phyloP scores from a whole-genome alignment of 2,797 vertebrate species.

The Takifugu ocellatus region DNA sequence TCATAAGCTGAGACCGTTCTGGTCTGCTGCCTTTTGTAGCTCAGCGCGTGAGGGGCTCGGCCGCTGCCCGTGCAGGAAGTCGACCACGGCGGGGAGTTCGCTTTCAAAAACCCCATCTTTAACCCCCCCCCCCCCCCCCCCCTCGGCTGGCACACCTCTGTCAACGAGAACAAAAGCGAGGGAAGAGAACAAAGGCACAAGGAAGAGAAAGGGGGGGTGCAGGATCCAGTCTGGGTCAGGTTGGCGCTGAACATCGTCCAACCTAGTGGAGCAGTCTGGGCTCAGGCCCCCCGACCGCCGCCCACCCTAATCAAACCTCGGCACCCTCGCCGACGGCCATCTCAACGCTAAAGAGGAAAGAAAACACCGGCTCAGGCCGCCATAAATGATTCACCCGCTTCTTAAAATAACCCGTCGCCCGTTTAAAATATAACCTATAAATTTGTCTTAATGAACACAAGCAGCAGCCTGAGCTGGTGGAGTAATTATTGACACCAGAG shows the following conservation, averaged over 20 bases:
- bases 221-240: conserved; percentile 46
- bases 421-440: conserved; percentile 48
- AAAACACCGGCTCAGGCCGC: conserved; percentile 19
- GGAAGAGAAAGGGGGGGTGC: conserved; percentile 9
- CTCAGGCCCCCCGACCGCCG: conserved; percentile 28
- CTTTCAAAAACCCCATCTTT: conserved; percentile 46
- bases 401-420: conserved; percentile 59
- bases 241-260: conserved; percentile 45
- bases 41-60: conserved; percentile 29
- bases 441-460: conserved; percentile 54
- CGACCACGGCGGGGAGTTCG: conserved; percentile 52
- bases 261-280: conserved; percentile 46
- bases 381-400: conserved; percentile 62
- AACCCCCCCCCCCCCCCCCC: conserved; percentile 25
- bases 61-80: conserved; percentile 59
- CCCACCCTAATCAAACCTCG: conserved; percentile 14
- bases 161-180: conserved; percentile 18
- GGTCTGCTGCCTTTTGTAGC: conserved; percentile 48
- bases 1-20: conserved; percentile 22
- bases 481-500: conserved; percentile 65
- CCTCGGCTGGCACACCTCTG: conserved; percentile 36
- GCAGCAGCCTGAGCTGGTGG: conserved; percentile 41
- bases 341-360: background rate
- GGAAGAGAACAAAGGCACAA: conserved; percentile 39
- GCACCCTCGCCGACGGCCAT: too few relatives aligned